These are phyloP conservation scores for Phaethon lepturus DNA, from an alignment of 2,113 vertebrate species.

Conservation along the genomic window DNA sequence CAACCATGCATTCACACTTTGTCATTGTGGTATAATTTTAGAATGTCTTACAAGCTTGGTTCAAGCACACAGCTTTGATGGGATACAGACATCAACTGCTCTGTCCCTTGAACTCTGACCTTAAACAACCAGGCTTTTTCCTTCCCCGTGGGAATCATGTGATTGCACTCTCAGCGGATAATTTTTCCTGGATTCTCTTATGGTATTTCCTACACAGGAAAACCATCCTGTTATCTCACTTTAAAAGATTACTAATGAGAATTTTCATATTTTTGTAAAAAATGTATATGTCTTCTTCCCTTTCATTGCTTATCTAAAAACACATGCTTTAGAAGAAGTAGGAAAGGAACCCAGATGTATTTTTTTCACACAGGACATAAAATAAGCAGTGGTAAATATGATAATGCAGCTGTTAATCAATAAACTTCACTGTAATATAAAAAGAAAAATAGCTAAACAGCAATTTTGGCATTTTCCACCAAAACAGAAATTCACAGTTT, in stretches of 20 bases:
- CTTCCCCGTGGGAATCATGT: slow-evolving; percentile 71
- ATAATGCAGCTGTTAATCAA: neutral
- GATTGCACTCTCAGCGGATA: slow-evolving; percentile 76
- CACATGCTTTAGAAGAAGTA: slow-evolving; percentile 33
- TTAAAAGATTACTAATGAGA: slow-evolving; percentile 9
- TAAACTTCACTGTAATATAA: neutral
- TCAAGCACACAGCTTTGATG: neutral
- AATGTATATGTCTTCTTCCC: neutral
- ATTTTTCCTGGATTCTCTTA: slow-evolving; percentile 69
- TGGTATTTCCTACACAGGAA: slow-evolving; percentile 76
- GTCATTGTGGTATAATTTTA: neutral
- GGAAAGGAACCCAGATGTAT: slow-evolving; percentile 19
- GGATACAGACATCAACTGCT: slow-evolving; percentile 3
- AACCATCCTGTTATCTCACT: slow-evolving; percentile 63
- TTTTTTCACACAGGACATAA: neutral
- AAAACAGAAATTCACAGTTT: neutral
- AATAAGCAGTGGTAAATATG: neutral
- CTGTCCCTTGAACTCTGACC: slow-evolving; percentile 69
- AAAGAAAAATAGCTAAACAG: neutral
- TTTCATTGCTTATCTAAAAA: slow-evolving; percentile 47
- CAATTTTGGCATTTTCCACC: neutral
- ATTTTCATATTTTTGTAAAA: neutral
- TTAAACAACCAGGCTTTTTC: slow-evolving; percentile 60
- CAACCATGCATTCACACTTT: neutral
- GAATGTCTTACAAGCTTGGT: neutral